Conservation (phyloP, 2,888 invertebrate species). For the Mythimna albipuncta region DNA sequence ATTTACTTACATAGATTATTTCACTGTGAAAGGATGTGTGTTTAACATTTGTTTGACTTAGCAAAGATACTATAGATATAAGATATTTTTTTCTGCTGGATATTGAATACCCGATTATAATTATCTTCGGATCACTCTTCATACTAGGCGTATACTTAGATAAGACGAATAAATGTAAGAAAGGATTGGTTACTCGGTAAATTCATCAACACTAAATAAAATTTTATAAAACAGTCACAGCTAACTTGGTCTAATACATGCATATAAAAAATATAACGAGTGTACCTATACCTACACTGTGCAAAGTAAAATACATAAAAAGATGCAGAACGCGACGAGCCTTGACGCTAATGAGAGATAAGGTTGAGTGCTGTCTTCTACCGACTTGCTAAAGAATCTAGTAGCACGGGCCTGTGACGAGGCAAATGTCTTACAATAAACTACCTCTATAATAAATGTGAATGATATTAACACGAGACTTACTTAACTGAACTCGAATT, state of each 20-base stretch:
- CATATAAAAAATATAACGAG: slow-evolving; percentile 10
- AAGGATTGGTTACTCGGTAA: too few species aligned
- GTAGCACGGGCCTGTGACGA: slow-evolving; percentile 13
- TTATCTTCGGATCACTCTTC: too few species aligned
- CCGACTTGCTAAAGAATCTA: slow-evolving; percentile 35
- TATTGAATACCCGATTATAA: too few species aligned
- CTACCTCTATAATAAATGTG: slow-evolving; percentile 4
- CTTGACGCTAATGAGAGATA: slow-evolving; percentile 75
- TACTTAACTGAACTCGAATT: not conserved
- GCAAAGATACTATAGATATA: too few species aligned
- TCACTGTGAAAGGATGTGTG: too few species aligned
- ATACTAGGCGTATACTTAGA: too few species aligned
- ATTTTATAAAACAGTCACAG: not conserved
- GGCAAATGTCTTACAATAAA: slow-evolving; percentile 11
- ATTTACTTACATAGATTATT: too few species aligned
- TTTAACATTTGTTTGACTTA: too few species aligned
- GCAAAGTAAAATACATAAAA: slow-evolving; percentile 37
- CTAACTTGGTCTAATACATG: too few species aligned
- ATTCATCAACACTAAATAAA: too few species aligned
- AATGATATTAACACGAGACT: not conserved
- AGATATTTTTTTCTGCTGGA: too few species aligned
- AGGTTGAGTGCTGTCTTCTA: slow-evolving; percentile 65
- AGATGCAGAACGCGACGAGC: slow-evolving; percentile 55
- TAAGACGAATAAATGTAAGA: too few species aligned
- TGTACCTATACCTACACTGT: not conserved